Evolutionary conservation across 2,797 vertebrate genomes (phyloP), one percentile per base, ranked within the genome.

Genomic region (Acridotheres tristis): DNA sequence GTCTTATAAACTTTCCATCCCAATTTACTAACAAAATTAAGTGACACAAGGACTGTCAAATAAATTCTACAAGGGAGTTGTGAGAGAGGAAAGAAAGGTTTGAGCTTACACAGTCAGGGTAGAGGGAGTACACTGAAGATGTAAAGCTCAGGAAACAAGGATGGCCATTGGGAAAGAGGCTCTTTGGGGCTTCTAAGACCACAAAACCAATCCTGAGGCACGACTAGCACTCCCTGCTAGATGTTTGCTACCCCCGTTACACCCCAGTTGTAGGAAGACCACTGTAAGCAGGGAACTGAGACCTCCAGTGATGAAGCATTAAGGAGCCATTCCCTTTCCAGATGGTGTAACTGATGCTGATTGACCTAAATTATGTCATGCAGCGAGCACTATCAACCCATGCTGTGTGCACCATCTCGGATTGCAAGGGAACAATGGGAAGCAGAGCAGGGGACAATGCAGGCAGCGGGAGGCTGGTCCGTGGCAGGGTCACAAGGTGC

Each of bases 271-370:
- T 82, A 80, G 65, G 68, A 93, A 82, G 66, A 57, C 51, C 69
- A 73, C 34, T 57, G 79, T 47, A 78, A 14, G 26, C 50, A 72
- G 76, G 62, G 55, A 66, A 16, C 85, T 13, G 73, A 91, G 69
- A 78, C 89, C 94, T 66, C 85, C 91, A 78, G 54, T 78, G 87
- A 68, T 1, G 29, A 43, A 78, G 74, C 58, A 85, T 45, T 85
- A 65, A 55, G 92, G 66, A 94, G 76, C 83, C 88, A 79, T 85
- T 93, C 89, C 63, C 77, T 67, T 90, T 74, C 89, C 93, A 96
- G 76, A 86, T 93, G 94, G 92, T 88, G 94, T 88, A 96, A 97
- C 71, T 61, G 94, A 96, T 95, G 94, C 94, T 94, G 94, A 95
- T 95, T 92, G 96, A 93, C 89, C 83, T 79, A 82, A 92, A 97